Base-by-base conservation (phyloP, 2,797 vertebrate genomes). In the Siniperca obscura region DNA sequence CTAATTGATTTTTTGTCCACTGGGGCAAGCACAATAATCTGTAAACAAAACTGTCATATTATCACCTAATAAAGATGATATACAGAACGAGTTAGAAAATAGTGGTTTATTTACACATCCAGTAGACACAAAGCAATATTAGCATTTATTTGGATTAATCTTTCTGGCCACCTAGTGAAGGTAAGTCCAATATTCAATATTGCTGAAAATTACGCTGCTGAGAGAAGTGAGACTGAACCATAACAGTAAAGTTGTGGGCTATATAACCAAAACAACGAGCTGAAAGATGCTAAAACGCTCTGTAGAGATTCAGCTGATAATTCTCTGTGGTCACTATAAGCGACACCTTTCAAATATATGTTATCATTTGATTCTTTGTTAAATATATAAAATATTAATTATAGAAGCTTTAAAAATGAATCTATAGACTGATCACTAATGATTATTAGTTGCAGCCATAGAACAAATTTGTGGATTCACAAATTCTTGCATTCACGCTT, bases 381-480 rank as follows among this genome's bases (percentile, higher is more conserved):
- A 27, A 64, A 70, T 12, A 30, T 13, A 2, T 40, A 4, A 16
- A 27, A 59, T 48, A 22, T 2, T 7, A 5, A 55, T 46, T 19
- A 40, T 0, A 22, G 56, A 7, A 44, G 21, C 27, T 52, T 40
- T 14, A 52, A 38, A 42, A 5, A 4, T 8, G 3, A 5, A 38
- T 55, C 12, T 16, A 50, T 1, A 46, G 42, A 42, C 19, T 48
- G 27, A 74, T 27, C 30, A 27, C 55, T 70, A n/a, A 68, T n/a
- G 65, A 64, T 30, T 5, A 34, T 36, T 21, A 17, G 55, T 11
- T 48, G 55, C 30, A 55, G 55, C 40, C 46, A 40, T 1, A 50
- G n/a, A 78, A 48, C 40, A 79, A 56, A 88, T 60, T 0, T 30
- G 55, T 55, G 22, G 55, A 75, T 59, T 85, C 21, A 69, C 0